Evolutionary conservation across 1,140 invertebrate genomes (phyloP), one percentile per base, ranked within the genome.

Genomic region (Geopemphigus sp.): DNA sequence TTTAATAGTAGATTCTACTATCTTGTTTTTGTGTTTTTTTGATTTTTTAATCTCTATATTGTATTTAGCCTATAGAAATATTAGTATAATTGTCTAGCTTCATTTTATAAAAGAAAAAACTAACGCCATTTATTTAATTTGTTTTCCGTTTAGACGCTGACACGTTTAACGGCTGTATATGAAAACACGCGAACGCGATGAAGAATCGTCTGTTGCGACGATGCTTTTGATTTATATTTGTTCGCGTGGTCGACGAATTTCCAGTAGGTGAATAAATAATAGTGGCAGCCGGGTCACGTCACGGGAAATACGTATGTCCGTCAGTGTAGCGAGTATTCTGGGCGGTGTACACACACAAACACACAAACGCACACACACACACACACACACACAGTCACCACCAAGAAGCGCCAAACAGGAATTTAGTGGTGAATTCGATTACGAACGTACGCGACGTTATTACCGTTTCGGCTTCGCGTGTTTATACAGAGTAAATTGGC

Each of bases 191-290:
- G 64, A 47, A 17, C 0, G n/a, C 5, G 5, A 47, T 68, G 47
- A 68, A 68, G 45, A 24, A 24, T 24, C 22, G 47, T 68, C 47
- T 68, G 47, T 68, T 24, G 24, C 45, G 39, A 68, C n/a, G 64
- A 68, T 68, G 45, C n/a, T 45, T 68, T 68, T 68, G 22, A 68
- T 68, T 68, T 68, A 68, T 68, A 68, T 45, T 11, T 17, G 45
- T 47, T 24, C 32, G 24, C n/a, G 15, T 68, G 32, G n/a, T 24
- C 5, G 1, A 68, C 63, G 17, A 47, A 45, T 45, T 45, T 45
- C 5, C 5, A 11, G n/a, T 17, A 15, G n/a, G 39, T 47, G 47
- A 68, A 68, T 68, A 68, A 47, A 47, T 68, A 45, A 47, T n/a
- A n/a, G n/a, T 47, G 32, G 64, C 47, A 68, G 64, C 32, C 39